These are phyloP conservation scores for Apamea sordens DNA, from an alignment of 2,888 invertebrate species.

Conservation along the genomic window DNA sequence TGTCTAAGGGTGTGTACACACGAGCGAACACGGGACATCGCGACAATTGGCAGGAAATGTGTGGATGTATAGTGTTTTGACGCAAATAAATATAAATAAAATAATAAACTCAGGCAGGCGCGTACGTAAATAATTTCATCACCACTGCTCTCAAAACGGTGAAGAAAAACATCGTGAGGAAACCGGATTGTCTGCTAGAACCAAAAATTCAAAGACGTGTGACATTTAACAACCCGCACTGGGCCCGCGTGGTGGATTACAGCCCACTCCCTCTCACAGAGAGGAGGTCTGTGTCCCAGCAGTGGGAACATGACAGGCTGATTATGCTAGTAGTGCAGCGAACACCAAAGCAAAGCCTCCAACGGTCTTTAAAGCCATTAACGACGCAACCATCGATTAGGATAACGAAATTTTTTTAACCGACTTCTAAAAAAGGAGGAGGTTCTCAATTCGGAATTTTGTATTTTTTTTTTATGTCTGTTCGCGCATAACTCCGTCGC, in stretches of 20 bases:
- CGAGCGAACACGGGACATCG: background rate
- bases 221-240: background rate
- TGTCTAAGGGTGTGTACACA: slow-evolving; percentile 44
- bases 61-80: background rate
- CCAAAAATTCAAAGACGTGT: background rate
- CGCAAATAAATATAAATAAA: too few relatives aligned
- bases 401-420: too few relatives aligned
- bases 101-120: background rate
- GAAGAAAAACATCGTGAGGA: background rate
- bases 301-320: too few relatives aligned
- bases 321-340: background rate
- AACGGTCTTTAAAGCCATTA: background rate
- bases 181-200: too few relatives aligned
- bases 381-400: background rate
- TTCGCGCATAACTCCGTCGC: too few relatives aligned
- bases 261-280: background rate
- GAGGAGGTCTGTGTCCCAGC: too few relatives aligned
- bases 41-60: background rate
- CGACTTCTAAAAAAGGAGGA: too few relatives aligned
- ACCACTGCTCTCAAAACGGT: background rate
- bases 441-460: too few relatives aligned
- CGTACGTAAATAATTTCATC: background rate
- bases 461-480: too few relatives aligned
- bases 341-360: background rate
- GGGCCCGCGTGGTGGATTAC: background rate